These are phyloP conservation scores for Ditylenchus weischeri DNA, from an alignment of 2,888 invertebrate species.

Conservation along the genomic window DNA sequence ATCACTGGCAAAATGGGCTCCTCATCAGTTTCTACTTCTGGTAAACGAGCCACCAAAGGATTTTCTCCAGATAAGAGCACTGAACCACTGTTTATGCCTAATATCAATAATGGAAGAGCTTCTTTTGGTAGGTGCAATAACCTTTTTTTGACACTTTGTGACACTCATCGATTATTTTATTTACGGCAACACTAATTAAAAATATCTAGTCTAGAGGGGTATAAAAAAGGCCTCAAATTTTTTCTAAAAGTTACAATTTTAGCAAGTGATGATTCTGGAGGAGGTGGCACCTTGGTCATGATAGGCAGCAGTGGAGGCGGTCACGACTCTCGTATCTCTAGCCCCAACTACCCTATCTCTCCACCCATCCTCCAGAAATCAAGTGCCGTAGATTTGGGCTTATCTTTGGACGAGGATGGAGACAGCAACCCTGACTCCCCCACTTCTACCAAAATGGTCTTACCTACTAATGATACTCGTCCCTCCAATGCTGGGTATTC, in stretches of 20 bases:
- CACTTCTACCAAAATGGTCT: neutral
- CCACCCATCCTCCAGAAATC: too few species aligned
- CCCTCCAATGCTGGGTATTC: constrained; percentile 1
- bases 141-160: neutral
- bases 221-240: too few species aligned
- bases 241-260: too few species aligned
- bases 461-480: neutral
- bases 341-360: too few species aligned
- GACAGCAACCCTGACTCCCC: neutral
- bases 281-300: too few species aligned
- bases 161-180: too few species aligned
- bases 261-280: too few species aligned
- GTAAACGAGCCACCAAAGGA: constrained; percentile 16
- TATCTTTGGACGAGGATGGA: constrained; percentile 4
- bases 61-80: constrained; percentile 49
- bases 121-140: neutral
- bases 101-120: neutral
- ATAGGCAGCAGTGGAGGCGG: neutral
- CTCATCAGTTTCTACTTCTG: neutral
- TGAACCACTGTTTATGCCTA: constrained; percentile 37
- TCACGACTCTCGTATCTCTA: neutral
- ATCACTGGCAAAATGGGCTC: neutral
- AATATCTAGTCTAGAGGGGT: too few species aligned
- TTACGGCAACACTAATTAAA: too few species aligned
- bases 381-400: neutral